Evolutionary conservation across 2,797 vertebrate genomes (phyloP), one percentile per base, ranked within the genome.

Genomic region (Channa striata): DNA sequence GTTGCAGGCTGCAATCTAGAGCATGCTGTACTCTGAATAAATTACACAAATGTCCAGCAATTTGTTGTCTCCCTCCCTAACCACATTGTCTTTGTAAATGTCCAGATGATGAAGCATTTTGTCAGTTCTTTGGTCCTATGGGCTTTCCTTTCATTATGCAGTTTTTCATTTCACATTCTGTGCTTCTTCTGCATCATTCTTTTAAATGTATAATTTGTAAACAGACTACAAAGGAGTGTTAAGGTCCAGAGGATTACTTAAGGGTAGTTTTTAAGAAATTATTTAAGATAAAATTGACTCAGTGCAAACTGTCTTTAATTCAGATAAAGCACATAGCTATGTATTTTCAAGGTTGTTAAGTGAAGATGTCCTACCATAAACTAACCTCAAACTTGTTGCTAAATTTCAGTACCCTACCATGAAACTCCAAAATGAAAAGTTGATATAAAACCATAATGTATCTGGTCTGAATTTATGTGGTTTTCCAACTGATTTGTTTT

Each of bases 11-110:
- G 86, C 90, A 93, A 92, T 93, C 87, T 89, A 81, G 57, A 90
- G 77, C 76, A 75, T 82, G 87, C 78, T 56, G 77, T 90, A 81
- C 89, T 93, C 86, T 85, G 93, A 93, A 93, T 94, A 94, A 92
- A 93, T 94, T 93, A 93, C 81, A 86, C 89, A 89, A 92, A 93
- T 92, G 82, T 91, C 77, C 90, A 87, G 90, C 91, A 94, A 93
- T 94, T 94, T 91, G 86, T 87, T 88, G 58, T 85, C 83, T 90
- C 70, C 82, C 73, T 87, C 75, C 75, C 77, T 69, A 30, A 57
- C 72, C 73, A 76, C 57, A 71, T 67, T 68, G 62, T 76, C 68
- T 83, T 82, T 80, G 72, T 77, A 80, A 80, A 80, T 30, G 67
- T 72, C 87, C 87, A 90, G 80, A 91, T 91, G 90, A 78, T 82